phyloP scores from a whole-genome alignment of 2,888 invertebrate genomes.

The Therioaphis trifolii region DNA sequence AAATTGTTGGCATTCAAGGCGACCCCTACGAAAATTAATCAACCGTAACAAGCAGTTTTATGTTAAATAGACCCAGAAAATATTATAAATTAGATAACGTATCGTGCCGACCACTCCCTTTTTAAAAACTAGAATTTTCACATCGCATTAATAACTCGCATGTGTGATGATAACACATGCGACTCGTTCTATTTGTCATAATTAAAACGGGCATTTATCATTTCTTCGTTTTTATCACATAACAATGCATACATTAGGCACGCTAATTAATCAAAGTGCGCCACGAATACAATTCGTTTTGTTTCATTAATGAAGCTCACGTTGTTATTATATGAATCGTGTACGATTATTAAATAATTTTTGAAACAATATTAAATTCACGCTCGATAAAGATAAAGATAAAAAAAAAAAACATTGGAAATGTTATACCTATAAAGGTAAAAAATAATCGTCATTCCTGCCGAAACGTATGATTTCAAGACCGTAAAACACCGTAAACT shows the following conservation, averaged over 20 bases:
- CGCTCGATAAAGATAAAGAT: too few relatives aligned
- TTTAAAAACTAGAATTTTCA: not conserved
- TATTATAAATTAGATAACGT: not conserved
- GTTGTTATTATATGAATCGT: too few relatives aligned
- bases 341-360: too few relatives aligned
- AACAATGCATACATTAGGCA: conserved; percentile 10
- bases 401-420: too few relatives aligned
- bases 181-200: conserved; percentile 16
- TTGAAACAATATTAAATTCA: too few relatives aligned
- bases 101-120: not conserved
- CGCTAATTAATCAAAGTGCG: conserved; percentile 40
- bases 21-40: not conserved
- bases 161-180: not conserved
- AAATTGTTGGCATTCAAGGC: too few relatives aligned
- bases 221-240: conserved; percentile 4
- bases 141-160: not conserved
- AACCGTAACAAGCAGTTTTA: not conserved
- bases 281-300: not conserved
- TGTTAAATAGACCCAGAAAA: not conserved
- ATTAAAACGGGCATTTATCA: conserved; percentile 37
- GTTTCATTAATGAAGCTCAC: not conserved
- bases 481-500: too few relatives aligned
- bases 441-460: too few relatives aligned
- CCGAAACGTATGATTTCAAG: too few relatives aligned
- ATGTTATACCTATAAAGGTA: too few relatives aligned